These are phyloP conservation scores for Sciurus niger DNA, from an alignment of 2,113 vertebrate genomes.

Conservation along the genomic window DNA sequence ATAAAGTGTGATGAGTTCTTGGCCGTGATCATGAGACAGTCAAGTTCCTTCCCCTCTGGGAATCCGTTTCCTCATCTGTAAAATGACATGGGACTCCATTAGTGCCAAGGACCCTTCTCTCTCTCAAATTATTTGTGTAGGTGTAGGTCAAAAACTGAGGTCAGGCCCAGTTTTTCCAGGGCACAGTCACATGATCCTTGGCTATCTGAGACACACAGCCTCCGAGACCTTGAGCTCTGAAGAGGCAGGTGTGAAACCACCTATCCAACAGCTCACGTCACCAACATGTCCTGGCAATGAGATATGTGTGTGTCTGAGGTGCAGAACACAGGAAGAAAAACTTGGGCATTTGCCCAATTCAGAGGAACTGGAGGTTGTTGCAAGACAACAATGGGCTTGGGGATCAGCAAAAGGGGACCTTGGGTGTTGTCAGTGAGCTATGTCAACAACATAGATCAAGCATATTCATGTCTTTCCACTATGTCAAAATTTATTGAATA, in stretches of 20 bases:
- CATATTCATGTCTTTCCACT: no score
- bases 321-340: constrained; percentile 28
- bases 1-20: background rate
- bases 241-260: background rate
- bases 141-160: background rate
- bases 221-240: background rate
- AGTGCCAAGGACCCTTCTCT: background rate
- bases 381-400: background rate
- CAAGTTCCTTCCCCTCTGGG: background rate
- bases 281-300: background rate
- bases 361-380: background rate
- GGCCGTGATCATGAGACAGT: background rate
- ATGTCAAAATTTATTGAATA: no score
- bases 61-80: background rate
- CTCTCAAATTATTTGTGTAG: background rate
- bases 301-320: background rate
- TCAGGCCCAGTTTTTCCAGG: background rate
- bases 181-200: background rate
- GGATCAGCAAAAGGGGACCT: background rate
- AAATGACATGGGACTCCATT: background rate
- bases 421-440: background rate
- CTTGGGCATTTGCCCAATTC: background rate
- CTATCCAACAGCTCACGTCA: background rate
- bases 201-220: constrained; percentile 23
- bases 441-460: no score